Evolutionary conservation across 2,797 vertebrate genomes (phyloP).

Genomic region (Pangasius mekongensis): DNA sequence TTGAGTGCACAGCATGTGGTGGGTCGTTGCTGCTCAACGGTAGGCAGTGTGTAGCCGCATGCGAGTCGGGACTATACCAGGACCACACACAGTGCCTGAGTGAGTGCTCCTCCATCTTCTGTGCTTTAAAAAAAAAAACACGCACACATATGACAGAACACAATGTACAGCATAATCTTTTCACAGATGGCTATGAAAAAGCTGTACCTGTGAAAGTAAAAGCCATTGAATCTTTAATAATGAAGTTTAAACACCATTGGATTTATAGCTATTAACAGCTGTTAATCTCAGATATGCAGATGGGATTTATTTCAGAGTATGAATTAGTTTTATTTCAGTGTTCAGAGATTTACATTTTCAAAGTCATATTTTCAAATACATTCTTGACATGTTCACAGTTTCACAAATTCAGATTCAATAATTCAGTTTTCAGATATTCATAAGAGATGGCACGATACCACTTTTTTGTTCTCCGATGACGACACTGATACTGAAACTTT

Average conservation of each 20-base stretch:
- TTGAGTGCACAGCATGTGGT: slow-evolving; percentile 82
- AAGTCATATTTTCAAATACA: neutral
- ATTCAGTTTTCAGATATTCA: neutral
- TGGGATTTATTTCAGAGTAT: neutral
- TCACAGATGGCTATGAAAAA: slow-evolving; percentile 7
- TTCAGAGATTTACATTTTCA: neutral
- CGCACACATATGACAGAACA: neutral
- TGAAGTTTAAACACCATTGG: neutral
- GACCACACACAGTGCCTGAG: slow-evolving; percentile 78
- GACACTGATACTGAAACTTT: neutral
- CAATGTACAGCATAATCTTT: neutral
- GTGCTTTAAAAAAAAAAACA: slow-evolving; percentile 6
- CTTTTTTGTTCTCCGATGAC: neutral
- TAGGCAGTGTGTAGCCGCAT: slow-evolving; percentile 79
- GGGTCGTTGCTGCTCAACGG: slow-evolving; percentile 74
- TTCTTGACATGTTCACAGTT: neutral
- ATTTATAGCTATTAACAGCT: neutral
- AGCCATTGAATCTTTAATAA: neutral
- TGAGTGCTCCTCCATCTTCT: slow-evolving; percentile 67
- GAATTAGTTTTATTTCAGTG: neutral
- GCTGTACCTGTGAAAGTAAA: neutral
- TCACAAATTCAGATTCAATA: neutral
- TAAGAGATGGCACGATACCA: neutral
- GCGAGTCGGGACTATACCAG: slow-evolving; percentile 80
- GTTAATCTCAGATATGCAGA: neutral